Evolutionary conservation across 2,888 invertebrate species (phyloP), one percentile per base, ranked within the genome.

Genomic region (Drosophila borealis): DNA sequence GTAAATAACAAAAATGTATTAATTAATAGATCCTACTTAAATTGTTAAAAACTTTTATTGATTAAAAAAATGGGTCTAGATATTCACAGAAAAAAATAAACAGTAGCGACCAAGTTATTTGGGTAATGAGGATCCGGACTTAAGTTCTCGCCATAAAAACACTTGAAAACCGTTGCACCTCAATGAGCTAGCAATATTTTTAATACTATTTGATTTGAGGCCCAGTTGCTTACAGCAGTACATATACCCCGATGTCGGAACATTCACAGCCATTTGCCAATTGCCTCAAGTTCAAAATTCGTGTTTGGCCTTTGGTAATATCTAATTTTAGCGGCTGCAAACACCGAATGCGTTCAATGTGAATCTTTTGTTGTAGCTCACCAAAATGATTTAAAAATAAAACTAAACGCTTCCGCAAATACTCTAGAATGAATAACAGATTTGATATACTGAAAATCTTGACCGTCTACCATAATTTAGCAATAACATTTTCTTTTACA

Each of bases 211-310:
- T 1, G 17, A 14, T 17, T 25, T 41, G 36, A 36, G 36, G 4
- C 36, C 36, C 10, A 36, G 13, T 13, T 13, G 11, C 11, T 36
- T 2, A 36, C 4, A 37, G 45, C 13, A n/a, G n/a, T 9, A 29
- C 25, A 33, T 33, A 14, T 21, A 3, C 25, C 25, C 11, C 13
- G 9, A 21, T 5, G 17, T 3, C n/a, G 1, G 14, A 14, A 10
- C 6, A 10, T 19, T 13, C 17, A 33, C 46, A 46, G 34, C n/a
- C 49, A 41, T 46, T 36, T 36, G 14, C 3, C 13, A 36, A 9
- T 17, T 9, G 70, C 70, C 66, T 84, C 89, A 85, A 85, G 85
- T 87, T 85, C 81, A 81, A 84, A 88, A 87, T 72, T 83, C 89
- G 87, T 85, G 87, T 81, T 82, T 88, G 83, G 83, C 86, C 88